A percentile compares a stretch with the other conserved stretches of the same genome.
These are phyloP conservation scores for Eilema griseolum DNA, from an alignment of 2,888 invertebrate species.

Conservation along the genomic window DNA sequence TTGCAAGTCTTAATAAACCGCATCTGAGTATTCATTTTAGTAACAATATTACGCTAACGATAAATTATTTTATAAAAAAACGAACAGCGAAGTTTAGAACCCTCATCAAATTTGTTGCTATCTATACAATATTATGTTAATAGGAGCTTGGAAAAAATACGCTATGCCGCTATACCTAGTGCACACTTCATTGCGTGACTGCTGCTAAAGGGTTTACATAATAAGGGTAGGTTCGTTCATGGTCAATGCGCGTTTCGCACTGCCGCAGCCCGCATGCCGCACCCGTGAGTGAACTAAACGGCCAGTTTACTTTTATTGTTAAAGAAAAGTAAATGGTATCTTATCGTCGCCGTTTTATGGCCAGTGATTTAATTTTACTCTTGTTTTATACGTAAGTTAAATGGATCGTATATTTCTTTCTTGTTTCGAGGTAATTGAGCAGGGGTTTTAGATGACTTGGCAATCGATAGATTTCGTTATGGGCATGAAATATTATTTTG, in stretches of 20 bases:
- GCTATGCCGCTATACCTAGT: background rate
- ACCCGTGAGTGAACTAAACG: constrained; percentile 36
- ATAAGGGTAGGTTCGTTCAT: constrained; percentile 59
- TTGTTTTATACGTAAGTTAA: constrained; percentile 19
- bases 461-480: background rate
- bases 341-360: constrained; percentile 36
- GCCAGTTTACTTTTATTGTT: constrained; percentile 37
- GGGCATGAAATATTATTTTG: background rate
- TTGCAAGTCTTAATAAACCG: no score
- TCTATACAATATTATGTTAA: no score
- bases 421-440: background rate
- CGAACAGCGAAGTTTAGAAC: no score
- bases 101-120: no score
- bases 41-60: no score
- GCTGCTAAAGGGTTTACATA: constrained; percentile 47
- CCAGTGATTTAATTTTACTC: constrained; percentile 31
- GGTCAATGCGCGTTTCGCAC: constrained; percentile 50
- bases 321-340: constrained; percentile 20
- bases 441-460: background rate
- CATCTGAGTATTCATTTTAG: no score
- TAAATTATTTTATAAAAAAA: no score
- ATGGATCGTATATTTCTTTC: constrained; percentile 18
- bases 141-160: background rate
- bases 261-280: constrained; percentile 49
- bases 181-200: constrained; percentile 49